Percentiles rank a stretch among this genome's conserved stretches.
Evolutionary conservation across 1,140 invertebrate species (phyloP).

Genomic region (Maniola jurtina): DNA sequence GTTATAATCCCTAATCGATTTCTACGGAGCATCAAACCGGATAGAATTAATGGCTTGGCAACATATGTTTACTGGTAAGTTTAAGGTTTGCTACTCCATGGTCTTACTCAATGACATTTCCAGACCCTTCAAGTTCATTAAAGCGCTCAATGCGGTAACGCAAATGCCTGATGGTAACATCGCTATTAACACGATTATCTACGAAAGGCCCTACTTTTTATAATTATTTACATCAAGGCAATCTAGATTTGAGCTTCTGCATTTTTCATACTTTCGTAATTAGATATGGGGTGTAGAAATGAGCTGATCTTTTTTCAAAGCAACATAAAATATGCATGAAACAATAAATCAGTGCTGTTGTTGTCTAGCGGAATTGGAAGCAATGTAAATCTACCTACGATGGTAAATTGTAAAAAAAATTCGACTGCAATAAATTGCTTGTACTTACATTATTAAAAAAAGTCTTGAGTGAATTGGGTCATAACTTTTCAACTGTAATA

Average conservation of each 20-base stretch:
- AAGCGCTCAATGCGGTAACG: constrained; percentile 23
- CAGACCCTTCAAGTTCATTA: constrained; percentile 24
- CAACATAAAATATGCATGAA: background rate
- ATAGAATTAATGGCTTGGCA: background rate
- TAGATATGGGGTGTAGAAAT: background rate
- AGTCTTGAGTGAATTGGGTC: too few species aligned
- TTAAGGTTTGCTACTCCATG: too few species aligned
- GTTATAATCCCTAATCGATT: too few species aligned
- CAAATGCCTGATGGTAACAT: constrained; percentile 21
- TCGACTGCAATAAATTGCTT: too few species aligned
- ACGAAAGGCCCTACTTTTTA: constrained; percentile 23
- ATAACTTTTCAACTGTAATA: too few species aligned
- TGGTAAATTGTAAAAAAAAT: too few species aligned
- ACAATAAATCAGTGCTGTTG: constrained; percentile 3
- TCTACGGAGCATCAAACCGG: too few species aligned
- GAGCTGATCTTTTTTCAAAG: constrained; percentile 3
- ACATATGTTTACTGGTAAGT: background rate
- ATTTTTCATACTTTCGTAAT: constrained; percentile 20
- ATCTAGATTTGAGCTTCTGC: constrained; percentile 28
- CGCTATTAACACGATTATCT: constrained; percentile 31
- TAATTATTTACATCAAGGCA: constrained; percentile 29
- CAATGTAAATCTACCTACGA: background rate
- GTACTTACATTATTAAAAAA: too few species aligned
- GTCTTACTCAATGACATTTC: background rate
- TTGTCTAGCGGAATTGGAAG: constrained; percentile 1